A percentile compares a stretch with the other conserved stretches of the same genome.
Evolutionary conservation across 1,140 invertebrate species (phyloP).

Genomic region (Nasonia giraulti): DNA sequence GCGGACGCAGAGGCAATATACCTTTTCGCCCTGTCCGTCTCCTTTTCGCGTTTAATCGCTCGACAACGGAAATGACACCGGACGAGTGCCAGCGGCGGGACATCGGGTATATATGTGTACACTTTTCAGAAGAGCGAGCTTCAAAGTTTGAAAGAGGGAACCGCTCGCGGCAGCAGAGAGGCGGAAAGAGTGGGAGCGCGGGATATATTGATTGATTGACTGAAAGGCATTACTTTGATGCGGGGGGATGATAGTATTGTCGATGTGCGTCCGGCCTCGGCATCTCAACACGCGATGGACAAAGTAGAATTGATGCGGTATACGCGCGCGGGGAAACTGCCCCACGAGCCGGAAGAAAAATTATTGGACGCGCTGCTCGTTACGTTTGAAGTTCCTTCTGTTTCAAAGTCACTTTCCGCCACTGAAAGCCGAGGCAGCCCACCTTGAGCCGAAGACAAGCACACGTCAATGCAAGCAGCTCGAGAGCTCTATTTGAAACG

Average conservation of each 20-base stretch:
- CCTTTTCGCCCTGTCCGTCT: constrained; percentile 55
- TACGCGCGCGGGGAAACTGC: not conserved
- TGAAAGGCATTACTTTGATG: not conserved
- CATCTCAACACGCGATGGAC: not conserved
- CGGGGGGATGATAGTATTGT: not conserved
- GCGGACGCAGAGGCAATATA: constrained; percentile 63
- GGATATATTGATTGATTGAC: constrained; percentile 1
- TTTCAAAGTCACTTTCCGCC: too few species aligned
- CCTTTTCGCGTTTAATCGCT: constrained; percentile 31
- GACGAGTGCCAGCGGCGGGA: not conserved
- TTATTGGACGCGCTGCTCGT: too few species aligned
- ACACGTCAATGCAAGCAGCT: too few species aligned
- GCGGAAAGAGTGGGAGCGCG: too few species aligned
- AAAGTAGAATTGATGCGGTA: not conserved
- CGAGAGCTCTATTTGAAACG: too few species aligned
- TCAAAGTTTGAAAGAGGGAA: not conserved
- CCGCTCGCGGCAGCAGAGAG: not conserved
- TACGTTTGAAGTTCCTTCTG: too few species aligned
- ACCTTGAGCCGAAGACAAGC: too few species aligned
- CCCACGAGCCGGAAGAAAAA: too few species aligned
- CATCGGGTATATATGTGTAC: not conserved
- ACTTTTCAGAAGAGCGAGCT: constrained; percentile 18
- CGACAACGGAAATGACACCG: constrained; percentile 51
- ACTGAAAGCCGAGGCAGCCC: too few species aligned
- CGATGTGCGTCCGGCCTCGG: not conserved